Base-by-base conservation (phyloP, 2,888 invertebrate genomes). In the Tetranychus piercei region DNA sequence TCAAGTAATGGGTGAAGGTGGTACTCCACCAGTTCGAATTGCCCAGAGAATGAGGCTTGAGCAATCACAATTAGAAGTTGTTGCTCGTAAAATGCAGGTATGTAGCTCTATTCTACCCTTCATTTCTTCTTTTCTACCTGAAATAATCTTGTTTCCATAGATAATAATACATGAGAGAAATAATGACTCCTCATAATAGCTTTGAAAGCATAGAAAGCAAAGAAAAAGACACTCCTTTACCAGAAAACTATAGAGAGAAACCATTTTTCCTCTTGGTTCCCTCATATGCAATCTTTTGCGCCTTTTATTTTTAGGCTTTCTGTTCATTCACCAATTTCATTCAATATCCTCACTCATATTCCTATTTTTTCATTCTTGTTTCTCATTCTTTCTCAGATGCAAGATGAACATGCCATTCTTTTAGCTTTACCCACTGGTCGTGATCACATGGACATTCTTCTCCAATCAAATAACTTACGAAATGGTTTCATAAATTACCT, bases 21-120 rank as follows among this genome's bases (percentile, higher is more conserved):
- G 89, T 73, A 89, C 91, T 79, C 89, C 91, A 78, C 89, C 91
- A 75, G 84, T 97, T 77, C 88, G 95, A 79, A 95, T 99, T 80
- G 92, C 93, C 3, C 97, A 97, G 84, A 87, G 97, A 80, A 99
- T 99, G 97, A 87, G 97, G 80, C 87, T 97, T 78, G 97, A 97
- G 83, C 92, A 90, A 80, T 88, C 90, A 69, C 97, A 99, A 84
- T 87, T 99, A 76, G 96, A 97, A 80, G 95, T 94, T 73, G 95
- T 97, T 77, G 89, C 92, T 76, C 88, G 94, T 81, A 93, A 95
- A 83, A 94, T 96, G 92, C 92, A 94, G 80, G 82, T 82, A 76
- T 74, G 80, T 73, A 34, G 22, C 20, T 8, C 44, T 55, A 15
- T 43, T 22, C 23, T 55, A 8, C 44, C 18, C 7, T 44, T 72